phyloP scores from a whole-genome alignment of 2,113 vertebrate species.

The Lasiurus borealis region DNA sequence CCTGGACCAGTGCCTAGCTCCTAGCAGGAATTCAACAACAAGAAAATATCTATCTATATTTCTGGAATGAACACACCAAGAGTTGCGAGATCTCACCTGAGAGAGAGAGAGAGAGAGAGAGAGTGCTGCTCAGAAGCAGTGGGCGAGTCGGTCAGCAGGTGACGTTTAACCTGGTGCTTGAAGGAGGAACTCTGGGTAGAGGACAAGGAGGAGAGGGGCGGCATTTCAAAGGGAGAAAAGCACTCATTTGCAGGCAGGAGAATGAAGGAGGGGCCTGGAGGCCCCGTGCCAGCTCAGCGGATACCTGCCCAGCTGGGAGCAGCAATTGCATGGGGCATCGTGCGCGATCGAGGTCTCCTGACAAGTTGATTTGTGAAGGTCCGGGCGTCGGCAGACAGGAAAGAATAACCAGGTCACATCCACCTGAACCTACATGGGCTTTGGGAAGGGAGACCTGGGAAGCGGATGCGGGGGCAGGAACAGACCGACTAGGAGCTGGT shows the following conservation, averaged over 20 bases:
- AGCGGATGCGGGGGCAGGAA: rapidly evolving
- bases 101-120: no score
- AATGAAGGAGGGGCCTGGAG: background rate
- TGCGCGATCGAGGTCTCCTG: background rate
- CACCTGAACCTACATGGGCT: background rate
- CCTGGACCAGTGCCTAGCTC: background rate
- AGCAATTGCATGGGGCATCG: background rate
- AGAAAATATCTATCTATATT: background rate
- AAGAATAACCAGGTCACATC: background rate
- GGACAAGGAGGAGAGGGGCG: background rate
- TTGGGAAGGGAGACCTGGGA: background rate
- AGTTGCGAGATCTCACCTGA: rapidly evolving
- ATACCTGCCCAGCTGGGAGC: background rate
- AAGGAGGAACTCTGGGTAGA: background rate
- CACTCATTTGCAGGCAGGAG: background rate
- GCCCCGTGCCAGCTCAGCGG: background rate
- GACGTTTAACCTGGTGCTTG: background rate
- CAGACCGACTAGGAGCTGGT: background rate
- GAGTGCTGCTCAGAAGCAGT: background rate
- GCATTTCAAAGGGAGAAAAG: background rate
- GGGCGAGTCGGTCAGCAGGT: background rate
- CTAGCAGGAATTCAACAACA: background rate
- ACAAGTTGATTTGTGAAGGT: background rate
- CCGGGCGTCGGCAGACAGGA: background rate
- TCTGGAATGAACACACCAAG: background rate